These are phyloP conservation scores for Staurois parvus DNA, from an alignment of 2,797 vertebrate genomes.

Conservation along the genomic window DNA sequence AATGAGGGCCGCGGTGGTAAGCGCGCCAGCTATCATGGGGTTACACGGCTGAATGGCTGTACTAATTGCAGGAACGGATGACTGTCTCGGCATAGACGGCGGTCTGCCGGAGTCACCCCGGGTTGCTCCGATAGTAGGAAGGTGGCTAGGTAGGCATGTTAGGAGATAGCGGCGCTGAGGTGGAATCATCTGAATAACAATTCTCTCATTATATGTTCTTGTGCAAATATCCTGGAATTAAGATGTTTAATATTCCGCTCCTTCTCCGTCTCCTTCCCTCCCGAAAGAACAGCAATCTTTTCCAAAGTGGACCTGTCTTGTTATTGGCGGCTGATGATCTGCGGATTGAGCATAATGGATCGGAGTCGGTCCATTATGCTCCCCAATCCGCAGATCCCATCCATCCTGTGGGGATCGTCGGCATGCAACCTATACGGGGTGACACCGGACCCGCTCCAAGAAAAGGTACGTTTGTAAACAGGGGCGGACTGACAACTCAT, in stretches of 20 bases:
- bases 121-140: background rate
- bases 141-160: background rate
- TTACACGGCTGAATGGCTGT: conserved; percentile 18
- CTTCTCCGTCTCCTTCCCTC: background rate
- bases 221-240: conserved; percentile 8
- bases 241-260: background rate
- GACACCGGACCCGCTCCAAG: no score
- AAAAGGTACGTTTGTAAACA: no score
- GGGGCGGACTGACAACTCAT: no score
- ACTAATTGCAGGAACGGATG: conserved; percentile 20
- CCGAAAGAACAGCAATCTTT: no score
- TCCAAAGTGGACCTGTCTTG: no score
- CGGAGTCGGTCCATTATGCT: no score
- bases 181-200: conserved; percentile 23
- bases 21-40: conserved; percentile 37
- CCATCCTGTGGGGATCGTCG: no score
- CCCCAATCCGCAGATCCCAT: no score
- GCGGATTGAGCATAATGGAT: no score
- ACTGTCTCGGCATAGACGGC: conserved; percentile 11
- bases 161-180: background rate
- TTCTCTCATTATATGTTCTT: background rate
- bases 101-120: background rate
- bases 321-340: no score
- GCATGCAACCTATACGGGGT: no score
- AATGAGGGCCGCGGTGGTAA: background rate